Conservation (phyloP, 2,113 vertebrate genomes). For the Crotophaga sulcirostris region DNA sequence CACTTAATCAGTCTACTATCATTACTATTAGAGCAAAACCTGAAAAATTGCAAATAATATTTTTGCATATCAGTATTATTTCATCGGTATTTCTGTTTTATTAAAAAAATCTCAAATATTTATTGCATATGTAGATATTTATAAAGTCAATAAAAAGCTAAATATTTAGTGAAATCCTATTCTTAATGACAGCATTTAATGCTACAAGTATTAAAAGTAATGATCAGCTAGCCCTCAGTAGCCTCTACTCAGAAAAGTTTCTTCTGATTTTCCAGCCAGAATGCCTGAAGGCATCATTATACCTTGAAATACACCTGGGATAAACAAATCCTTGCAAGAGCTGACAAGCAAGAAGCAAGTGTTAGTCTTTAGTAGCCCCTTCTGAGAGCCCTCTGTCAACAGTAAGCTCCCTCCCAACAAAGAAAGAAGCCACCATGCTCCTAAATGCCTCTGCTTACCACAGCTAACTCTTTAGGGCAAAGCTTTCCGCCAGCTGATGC, state of each 20-base stretch:
- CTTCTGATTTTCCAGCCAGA: neutral
- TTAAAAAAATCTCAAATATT: neutral
- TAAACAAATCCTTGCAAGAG: neutral
- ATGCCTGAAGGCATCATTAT: neutral
- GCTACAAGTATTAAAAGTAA: neutral
- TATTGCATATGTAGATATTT: neutral
- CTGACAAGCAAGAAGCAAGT: neutral
- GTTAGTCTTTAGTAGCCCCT: neutral
- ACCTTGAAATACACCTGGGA: neutral
- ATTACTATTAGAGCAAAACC: neutral
- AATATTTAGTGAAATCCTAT: neutral
- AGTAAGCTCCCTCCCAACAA: neutral
- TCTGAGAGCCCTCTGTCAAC: slow-evolving; percentile 9
- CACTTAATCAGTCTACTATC: neutral
- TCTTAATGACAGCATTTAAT: neutral
- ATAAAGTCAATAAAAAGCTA: neutral
- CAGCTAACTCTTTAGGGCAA: neutral
- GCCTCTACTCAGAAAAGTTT: neutral
- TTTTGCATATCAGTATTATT: neutral
- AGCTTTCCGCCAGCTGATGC: neutral
- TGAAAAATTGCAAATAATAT: neutral
- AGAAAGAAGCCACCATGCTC: neutral
- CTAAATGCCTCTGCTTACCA: neutral
- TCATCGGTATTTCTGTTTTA: neutral
- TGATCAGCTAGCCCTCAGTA: neutral